These are phyloP conservation scores for Bibio marci DNA, from an alignment of 2,888 invertebrate species.

Conservation along the genomic window DNA sequence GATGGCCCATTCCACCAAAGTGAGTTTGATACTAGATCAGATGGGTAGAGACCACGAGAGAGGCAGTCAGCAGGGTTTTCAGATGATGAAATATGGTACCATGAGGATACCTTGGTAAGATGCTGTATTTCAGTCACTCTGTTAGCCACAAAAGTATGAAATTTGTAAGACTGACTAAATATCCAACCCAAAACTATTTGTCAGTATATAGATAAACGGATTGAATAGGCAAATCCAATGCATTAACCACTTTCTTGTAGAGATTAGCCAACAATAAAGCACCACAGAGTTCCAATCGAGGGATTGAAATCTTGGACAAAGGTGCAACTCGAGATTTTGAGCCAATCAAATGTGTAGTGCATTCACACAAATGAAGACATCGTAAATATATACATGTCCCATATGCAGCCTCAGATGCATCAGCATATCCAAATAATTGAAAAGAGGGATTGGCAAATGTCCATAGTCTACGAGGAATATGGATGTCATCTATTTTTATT, in stretches of 20 bases:
- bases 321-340: not conserved
- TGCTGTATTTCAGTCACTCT: not conserved
- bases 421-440: slow-evolving; percentile 2
- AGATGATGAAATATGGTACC: no score
- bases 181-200: not conserved
- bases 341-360: not conserved
- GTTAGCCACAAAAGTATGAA: not conserved
- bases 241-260: not conserved
- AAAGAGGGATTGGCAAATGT: not conserved
- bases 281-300: not conserved
- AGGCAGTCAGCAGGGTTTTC: no score
- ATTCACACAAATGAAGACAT: not conserved
- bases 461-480: not conserved
- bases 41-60: no score
- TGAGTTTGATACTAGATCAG: no score
- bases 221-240: not conserved
- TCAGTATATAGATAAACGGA: not conserved
- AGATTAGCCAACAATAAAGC: not conserved
- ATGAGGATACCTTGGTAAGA: not conserved
- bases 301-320: not conserved
- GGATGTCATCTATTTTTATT: not conserved
- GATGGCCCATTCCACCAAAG: no score
- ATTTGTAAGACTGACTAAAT: no score
- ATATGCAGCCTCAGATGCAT: slow-evolving; percentile 5
- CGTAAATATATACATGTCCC: slow-evolving; percentile 2